Conservation (phyloP, 64 coral and sea anemone species). For the Montipora cactus region DNA sequence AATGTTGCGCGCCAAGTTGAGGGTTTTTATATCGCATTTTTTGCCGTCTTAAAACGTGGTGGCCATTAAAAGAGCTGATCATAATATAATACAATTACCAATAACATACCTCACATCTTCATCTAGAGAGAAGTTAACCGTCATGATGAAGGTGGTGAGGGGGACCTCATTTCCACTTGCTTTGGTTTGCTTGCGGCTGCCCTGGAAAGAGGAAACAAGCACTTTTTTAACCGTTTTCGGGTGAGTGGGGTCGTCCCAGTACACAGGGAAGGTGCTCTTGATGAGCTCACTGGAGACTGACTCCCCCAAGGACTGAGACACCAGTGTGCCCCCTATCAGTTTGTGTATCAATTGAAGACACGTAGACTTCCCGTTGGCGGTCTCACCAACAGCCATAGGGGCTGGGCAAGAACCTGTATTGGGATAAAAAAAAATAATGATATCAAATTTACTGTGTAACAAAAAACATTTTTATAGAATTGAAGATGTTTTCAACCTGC, state of each 20-base stretch:
- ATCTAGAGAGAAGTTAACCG: slow-evolving; percentile 51
- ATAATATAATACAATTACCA: not conserved
- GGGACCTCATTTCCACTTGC: slow-evolving; percentile 43
- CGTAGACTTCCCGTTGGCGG: slow-evolving; percentile 37
- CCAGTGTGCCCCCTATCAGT: not conserved
- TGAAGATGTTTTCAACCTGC: too few species aligned
- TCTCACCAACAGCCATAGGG: slow-evolving; percentile 53
- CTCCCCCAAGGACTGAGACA: slow-evolving; percentile 36
- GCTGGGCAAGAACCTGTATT: slow-evolving; percentile 54
- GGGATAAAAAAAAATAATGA: not conserved
- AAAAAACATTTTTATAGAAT: too few species aligned
- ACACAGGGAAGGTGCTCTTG: slow-evolving; percentile 29
- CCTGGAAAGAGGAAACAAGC: slow-evolving; percentile 38
- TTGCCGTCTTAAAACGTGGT: not conserved
- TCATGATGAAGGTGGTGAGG: slow-evolving; percentile 39
- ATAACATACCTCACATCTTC: slow-evolving; percentile 51
- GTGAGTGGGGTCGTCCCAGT: slow-evolving; percentile 41
- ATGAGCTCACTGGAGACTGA: not conserved
- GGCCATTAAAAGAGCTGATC: too few species aligned
- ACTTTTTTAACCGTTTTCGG: slow-evolving; percentile 35
- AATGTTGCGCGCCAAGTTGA: not conserved
- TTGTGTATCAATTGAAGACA: not conserved
- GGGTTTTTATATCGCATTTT: not conserved
- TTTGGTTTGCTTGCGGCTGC: slow-evolving; percentile 45
- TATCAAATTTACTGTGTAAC: not conserved